Evolutionary conservation across 2,113 vertebrate genomes (phyloP).

Genomic region (Tautogolabrus adspersus): DNA sequence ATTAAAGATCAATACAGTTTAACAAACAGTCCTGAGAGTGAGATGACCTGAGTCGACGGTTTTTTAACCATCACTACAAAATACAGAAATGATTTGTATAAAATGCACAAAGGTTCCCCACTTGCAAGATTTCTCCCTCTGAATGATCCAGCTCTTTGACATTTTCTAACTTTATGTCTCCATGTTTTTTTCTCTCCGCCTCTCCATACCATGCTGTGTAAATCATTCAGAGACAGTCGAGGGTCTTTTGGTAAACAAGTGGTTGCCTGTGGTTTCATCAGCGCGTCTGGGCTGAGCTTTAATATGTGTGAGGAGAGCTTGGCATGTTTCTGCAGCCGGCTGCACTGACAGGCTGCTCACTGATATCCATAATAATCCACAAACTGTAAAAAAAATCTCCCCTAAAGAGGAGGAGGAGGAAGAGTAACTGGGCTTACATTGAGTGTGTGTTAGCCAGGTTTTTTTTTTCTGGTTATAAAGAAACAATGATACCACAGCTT

Average conservation of each 20-base stretch:
- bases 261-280: conserved; percentile 76
- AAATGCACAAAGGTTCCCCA: conserved; percentile 8
- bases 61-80: no score
- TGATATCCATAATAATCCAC: conserved; percentile 38
- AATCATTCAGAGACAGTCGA: conserved; percentile 55
- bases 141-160: conserved; percentile 11
- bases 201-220: neutral
- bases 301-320: conserved; percentile 23
- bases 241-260: conserved; percentile 62
- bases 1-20: no score
- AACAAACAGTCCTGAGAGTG: no score
- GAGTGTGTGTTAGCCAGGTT: no score
- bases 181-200: neutral
- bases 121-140: conserved; percentile 3
- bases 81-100: neutral
- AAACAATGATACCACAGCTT: no score
- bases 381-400: conserved; percentile 15
- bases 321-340: conserved; percentile 25
- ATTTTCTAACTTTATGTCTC: neutral
- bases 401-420: neutral
- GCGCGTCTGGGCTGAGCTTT: conserved; percentile 29
- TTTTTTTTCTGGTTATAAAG: no score
- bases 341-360: conserved; percentile 32
- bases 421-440: no score
- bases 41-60: no score